Base-by-base conservation (phyloP, 2,888 invertebrate genomes). In the Ariolimax columbianus region DNA sequence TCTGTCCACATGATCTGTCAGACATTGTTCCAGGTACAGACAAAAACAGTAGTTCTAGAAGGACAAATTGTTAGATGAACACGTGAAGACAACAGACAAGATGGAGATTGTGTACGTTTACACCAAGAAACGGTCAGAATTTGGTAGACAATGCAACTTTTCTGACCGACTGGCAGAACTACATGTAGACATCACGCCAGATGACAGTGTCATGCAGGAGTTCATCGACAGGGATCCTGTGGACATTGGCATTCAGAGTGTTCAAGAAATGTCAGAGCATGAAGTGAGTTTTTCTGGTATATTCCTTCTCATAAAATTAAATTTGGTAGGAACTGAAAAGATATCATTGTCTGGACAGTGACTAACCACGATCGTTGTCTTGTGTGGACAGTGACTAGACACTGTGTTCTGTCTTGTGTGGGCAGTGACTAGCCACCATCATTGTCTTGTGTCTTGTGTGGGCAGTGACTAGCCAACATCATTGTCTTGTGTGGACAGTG, bases 81-180 rank as follows among this genome's bases (percentile, higher is more conserved):
- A 33, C 33, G 7, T 14, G 14, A 66, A 33, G 19, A 66, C 14
- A 17, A 33, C 66, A 63, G 30, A 30, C 23, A 66, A 85, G 59
- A 94, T 94, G 94, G 94, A 94, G 89, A 94, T 95, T 75, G 93
- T 93, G 55, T 94, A 94, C 86, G 94, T 94, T 19, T 94, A 94
- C 88, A 94, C 94, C n/a, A 94, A 94, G 89, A 87, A 87, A 55
- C 87, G 94, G 86, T 87, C 92, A 36, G 93, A 94, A 86, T 94
- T 95, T 88, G 95, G 95, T 6, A 92, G 94, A 82, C 94, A 94
- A 86, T 94, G 94, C 87, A 93, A 93, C 89, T 95, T 95, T 88
- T 90, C 92, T 19, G 94, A 95, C 89, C 88, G 93, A 80, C 91
- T 93, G 55, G 94, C 94, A 14, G 94, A 94, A 87, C 89, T 95